Percentiles rank a stretch among this genome's conserved stretches.
Evolutionary conservation across 2,113 vertebrate species (phyloP).

Genomic region (Centrocercus urophasianus): DNA sequence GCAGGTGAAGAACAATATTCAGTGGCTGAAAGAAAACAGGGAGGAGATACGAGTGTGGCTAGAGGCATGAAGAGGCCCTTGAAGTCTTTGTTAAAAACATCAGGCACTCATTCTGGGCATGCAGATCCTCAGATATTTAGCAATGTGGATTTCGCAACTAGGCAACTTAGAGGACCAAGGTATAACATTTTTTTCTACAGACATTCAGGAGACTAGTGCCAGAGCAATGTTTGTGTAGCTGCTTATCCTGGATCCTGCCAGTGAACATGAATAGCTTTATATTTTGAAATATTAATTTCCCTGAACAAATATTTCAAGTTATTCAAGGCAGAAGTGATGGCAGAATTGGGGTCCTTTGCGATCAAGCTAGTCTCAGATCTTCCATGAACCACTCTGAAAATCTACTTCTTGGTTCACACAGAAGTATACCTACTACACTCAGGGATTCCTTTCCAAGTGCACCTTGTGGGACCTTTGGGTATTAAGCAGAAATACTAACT

Average conservation of each 20-base stretch:
- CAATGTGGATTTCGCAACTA: background rate
- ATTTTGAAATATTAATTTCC: background rate
- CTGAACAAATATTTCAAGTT: background rate
- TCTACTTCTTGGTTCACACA: slow-evolving; percentile 45
- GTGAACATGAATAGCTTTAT: background rate
- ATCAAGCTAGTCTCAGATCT: slow-evolving; percentile 18
- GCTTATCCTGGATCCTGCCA: background rate
- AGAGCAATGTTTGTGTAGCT: background rate
- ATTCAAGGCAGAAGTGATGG: background rate
- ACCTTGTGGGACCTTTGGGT: slow-evolving; percentile 43
- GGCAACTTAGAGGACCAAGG: background rate
- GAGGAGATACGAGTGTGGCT: slow-evolving; percentile 84
- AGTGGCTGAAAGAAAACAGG: slow-evolving; percentile 85
- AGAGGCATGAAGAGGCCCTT: accelerated
- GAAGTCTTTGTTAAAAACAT: background rate
- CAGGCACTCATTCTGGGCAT: background rate
- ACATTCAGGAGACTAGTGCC: background rate
- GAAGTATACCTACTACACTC: slow-evolving; percentile 57
- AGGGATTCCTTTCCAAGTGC: slow-evolving; percentile 73
- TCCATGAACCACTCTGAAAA: slow-evolving; percentile 9
- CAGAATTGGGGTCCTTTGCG: background rate
- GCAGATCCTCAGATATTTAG: background rate
- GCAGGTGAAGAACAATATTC: slow-evolving; percentile 90
- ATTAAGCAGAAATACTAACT: slow-evolving; percentile 51
- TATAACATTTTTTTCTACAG: slow-evolving; percentile 5